Evolutionary conservation across 2,888 invertebrate species (phyloP), one percentile per base, ranked within the genome.

Genomic region (Xanthorhoe spadicearia): DNA sequence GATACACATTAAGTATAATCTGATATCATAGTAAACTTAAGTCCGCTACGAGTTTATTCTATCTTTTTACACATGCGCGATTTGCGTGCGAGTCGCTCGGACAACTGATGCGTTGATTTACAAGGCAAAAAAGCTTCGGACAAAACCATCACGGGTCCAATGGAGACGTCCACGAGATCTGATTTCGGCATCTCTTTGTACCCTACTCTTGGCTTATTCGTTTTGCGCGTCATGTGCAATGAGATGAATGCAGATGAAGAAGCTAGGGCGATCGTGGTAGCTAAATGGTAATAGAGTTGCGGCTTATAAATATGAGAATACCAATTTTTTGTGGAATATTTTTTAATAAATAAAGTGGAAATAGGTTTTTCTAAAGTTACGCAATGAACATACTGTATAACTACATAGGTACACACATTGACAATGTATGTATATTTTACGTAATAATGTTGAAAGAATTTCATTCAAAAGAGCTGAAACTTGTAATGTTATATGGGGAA

Each of bases 171-270:
- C 76, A 76, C 78, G 69, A 79, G 83, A 89, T 89, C 89, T 87
- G 85, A 89, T 90, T 90, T 90, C 89, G 90, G 90, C 85, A 86
- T 89, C 90, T 86, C 87, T 85, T 87, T 83, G 83, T 82, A 85
- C 83, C 79, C 79, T 79, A 81, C 77, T 77, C 75, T 75, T 60
- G 70, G 61, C 59, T 57, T 75, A 77, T 73, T 82, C 80, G 76
- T 82, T 84, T 83, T 78, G 79, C 78, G 77, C 75, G 73, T 79
- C 79, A 75, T 68, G 71, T 79, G 77, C 78, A 77, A 70, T 77
- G 77, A 74, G 68, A 79, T 74, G 76, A 67, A 77, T 72, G 72
- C 72, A 71, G 65, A 69, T 53, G 62, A 67, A 64, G 55, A 61
- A 48, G 66, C 38, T 13, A 3, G 1, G 38, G 13, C 38, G 13